Conservation (phyloP, 2,888 invertebrate genomes). For the Sesia apiformis region DNA sequence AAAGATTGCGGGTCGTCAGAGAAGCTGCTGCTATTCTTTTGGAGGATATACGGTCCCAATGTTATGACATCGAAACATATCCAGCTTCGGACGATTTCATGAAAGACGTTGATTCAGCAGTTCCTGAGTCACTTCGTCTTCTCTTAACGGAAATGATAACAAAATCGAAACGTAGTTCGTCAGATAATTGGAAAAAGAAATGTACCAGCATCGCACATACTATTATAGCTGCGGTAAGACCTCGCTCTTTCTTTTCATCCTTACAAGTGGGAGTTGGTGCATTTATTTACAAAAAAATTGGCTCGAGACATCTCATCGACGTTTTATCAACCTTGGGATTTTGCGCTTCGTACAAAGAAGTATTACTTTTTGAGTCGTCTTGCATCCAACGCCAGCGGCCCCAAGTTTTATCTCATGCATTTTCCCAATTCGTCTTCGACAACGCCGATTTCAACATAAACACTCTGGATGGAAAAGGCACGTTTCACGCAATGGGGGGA, state of each 20-base stretch:
- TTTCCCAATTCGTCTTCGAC: not conserved
- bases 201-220: conserved; percentile 28
- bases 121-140: not conserved
- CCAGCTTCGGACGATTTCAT: not conserved
- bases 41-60: not conserved
- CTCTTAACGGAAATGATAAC: not conserved
- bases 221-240: conserved; percentile 20
- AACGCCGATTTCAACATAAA: not conserved
- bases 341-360: conserved; percentile 5
- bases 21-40: not conserved
- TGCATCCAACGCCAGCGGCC: not conserved
- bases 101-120: not conserved
- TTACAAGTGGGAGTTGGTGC: not conserved
- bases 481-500: no score
- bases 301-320: conserved; percentile 4
- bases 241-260: not conserved
- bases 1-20: conserved; percentile 4
- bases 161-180: conserved; percentile 12
- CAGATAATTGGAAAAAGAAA: conserved; percentile 26
- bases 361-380: conserved; percentile 13
- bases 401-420: not conserved
- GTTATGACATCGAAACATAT: not conserved
- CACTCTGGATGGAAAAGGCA: conserved; percentile 7
- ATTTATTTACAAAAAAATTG: conserved; percentile 5
- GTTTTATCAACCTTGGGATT: conserved; percentile 7